A percentile compares a stretch with the other conserved stretches of the same genome.
Evolutionary conservation across 2,113 vertebrate genomes (phyloP).

Genomic region (Oreochromis aureus): DNA sequence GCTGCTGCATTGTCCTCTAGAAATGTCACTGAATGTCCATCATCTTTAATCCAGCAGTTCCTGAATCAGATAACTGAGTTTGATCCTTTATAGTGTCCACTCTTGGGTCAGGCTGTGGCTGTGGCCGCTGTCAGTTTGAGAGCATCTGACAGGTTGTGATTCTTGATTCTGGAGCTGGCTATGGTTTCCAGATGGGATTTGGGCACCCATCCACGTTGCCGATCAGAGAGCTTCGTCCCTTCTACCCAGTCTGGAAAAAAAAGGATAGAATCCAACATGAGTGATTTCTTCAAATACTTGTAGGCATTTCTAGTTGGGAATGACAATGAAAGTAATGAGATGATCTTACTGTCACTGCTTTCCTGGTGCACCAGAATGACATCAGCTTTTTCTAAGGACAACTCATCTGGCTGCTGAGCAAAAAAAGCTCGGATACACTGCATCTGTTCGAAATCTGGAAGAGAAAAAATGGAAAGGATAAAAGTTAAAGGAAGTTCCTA

Average conservation of each 20-base stretch:
- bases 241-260: conserved; percentile 85
- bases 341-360: conserved; percentile 84
- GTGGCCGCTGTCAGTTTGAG: conserved; percentile 85
- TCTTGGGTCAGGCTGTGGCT: conserved; percentile 44
- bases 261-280: background rate
- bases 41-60: background rate
- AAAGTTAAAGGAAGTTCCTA: background rate
- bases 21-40: background rate
- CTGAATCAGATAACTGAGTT: background rate
- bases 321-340: background rate
- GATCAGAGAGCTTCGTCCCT: conserved; percentile 86
- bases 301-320: background rate
- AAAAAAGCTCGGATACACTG: conserved; percentile 87
- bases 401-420: conserved; percentile 88
- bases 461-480: background rate
- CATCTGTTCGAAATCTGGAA: conserved; percentile 83
- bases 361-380: conserved; percentile 85
- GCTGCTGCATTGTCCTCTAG: background rate
- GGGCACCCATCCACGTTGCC: conserved; percentile 89
- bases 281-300: background rate
- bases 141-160: conserved; percentile 86
- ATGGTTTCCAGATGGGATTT: conserved; percentile 83
- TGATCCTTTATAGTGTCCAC: background rate
- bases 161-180: conserved; percentile 73
- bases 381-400: conserved; percentile 92